Base-by-base conservation (phyloP, 1,140 invertebrate genomes). In the Lepeophtheirus salmonis region DNA sequence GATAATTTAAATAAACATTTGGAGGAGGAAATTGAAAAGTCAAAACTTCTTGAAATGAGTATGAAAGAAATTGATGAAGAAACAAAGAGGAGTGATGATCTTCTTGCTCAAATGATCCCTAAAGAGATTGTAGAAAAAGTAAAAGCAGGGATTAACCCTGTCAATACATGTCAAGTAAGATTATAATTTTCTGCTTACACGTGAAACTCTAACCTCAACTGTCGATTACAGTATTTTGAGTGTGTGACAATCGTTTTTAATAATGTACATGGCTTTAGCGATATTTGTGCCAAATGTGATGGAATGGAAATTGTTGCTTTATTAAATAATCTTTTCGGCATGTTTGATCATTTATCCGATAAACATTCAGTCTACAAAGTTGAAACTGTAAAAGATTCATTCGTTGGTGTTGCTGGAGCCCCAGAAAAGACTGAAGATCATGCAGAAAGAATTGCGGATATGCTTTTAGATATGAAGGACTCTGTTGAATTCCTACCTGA, bases 51-150 rank as follows among this genome's bases (percentile, higher is more conserved):
- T 24, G 89, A 96, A 67, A 90, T 95, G 66, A 94, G 88, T 0
- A 96, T 97, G 89, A 77, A 82, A 63, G 90, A 92, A 71, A 70
- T 97, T 64, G 89, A 97, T 67, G 83, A 88, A 62, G 91, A 97
- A 71, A 96, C 96, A 89, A 83, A 83, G 66, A 76, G 89, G 60
- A 97, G 92, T 0, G 91, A 97, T 68, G 87, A 94, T 63, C 73
- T 97, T 0, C 72, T 97, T 0, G 97, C 97, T 71, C 92, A 97
- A 74, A 96, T 97, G 91, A 96, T 97, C 75, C 94, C 92, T 3
- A 95, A 94, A 72, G 16, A 26, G 14, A 41, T 59, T 2, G 89
- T 90, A 0, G 90, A 96, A 72, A 76, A 89, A 61, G 74, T 97
- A 18, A 73, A 91, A 62, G 83, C 83, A 58, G 92, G 94, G 20